Evolutionary conservation across 1,140 invertebrate species (phyloP).

Genomic region (Prorops nasuta): DNA sequence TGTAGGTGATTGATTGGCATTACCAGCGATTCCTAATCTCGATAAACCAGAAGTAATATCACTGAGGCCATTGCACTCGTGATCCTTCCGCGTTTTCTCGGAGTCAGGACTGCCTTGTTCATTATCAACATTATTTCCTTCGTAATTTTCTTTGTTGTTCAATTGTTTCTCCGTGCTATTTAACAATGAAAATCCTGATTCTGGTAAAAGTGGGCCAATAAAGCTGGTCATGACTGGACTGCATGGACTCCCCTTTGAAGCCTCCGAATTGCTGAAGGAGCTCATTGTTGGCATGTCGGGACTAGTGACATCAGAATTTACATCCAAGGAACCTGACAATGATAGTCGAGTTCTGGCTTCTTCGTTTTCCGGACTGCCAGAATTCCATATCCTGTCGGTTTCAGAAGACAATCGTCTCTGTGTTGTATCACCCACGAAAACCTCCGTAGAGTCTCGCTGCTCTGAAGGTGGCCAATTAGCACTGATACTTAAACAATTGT

Average conservation of each 20-base stretch:
- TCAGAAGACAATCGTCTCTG: conserved; percentile 15
- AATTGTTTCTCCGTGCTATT: conserved; percentile 13
- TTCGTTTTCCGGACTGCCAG: conserved; percentile 23
- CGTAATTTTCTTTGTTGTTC: conserved; percentile 15
- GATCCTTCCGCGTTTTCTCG: too few relatives aligned
- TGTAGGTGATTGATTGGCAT: conserved; percentile 28
- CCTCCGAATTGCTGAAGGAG: conserved; percentile 30
- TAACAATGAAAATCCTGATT: conserved; percentile 1
- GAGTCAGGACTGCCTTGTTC: too few relatives aligned
- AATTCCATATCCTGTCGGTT: conserved; percentile 19
- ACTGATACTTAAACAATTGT: too few relatives aligned
- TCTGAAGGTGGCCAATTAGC: too few relatives aligned
- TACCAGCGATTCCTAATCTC: conserved; percentile 26
- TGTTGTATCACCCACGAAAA: conserved; percentile 27
- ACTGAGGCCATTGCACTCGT: conserved; percentile 18
- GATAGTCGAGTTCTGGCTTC: conserved; percentile 13
- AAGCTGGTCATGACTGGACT: too few relatives aligned
- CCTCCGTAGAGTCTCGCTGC: too few relatives aligned
- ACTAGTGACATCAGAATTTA: conserved; percentile 35
- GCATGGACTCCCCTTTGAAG: conserved; percentile 36
- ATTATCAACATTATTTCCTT: too few relatives aligned
- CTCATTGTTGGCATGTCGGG: conserved; percentile 32
- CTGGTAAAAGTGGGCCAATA: too few relatives aligned
- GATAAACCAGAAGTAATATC: conserved; percentile 29
- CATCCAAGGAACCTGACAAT: conserved; percentile 23